Evolutionary conservation across 2,888 invertebrate species (phyloP), one percentile per base, ranked within the genome.

Genomic region (Baronia brevicornis): DNA sequence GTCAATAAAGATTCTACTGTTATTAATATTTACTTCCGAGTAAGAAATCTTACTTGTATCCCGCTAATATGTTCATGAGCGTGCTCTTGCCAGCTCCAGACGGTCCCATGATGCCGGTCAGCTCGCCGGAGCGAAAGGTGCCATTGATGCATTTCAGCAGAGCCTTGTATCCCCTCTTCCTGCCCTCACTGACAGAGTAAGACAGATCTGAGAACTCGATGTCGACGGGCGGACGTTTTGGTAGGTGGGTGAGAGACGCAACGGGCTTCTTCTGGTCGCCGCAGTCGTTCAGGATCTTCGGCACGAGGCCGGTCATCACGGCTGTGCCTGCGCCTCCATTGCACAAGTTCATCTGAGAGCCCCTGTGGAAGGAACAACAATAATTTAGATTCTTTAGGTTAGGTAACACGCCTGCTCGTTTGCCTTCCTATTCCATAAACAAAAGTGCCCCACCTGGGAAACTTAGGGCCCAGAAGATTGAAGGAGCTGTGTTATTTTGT

Each of bases 81-180:
- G 94, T 94, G 60, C 91, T 93, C 59, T 94, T 94, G 21, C 89
- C 89, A 6, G 89, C 89, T 1, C 89, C 89, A 0, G 96, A 96
- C 14, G 97, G 97, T 15, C 97, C 97, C 96, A 97, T 96, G 38
- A 97, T 96, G 14, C 96, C 97, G 1, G 96, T 95, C 49, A 97
- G 84, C 61, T 96, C 94, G n/a, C 97, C 95, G 40, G 93, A 94
- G 48, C 88, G 87, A 67, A 96, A 95, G 60, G 91, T 91, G 4
- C 97, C 97, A 54, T 92, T 94, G 34, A 97, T 91, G 50, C 92
- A 89, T 78, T 95, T 96, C 48, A 96, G 80, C 54, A 96, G 90
- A 6, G 93, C 92, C 72, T 96, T 96, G 68, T 91, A 92, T 4
- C 94, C 94, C 45, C 91, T 86, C 63, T 89, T 88, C 43, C 92